Evolutionary conservation across 2,113 vertebrate species (phyloP).

Genomic region (Semnopithecus entellus): DNA sequence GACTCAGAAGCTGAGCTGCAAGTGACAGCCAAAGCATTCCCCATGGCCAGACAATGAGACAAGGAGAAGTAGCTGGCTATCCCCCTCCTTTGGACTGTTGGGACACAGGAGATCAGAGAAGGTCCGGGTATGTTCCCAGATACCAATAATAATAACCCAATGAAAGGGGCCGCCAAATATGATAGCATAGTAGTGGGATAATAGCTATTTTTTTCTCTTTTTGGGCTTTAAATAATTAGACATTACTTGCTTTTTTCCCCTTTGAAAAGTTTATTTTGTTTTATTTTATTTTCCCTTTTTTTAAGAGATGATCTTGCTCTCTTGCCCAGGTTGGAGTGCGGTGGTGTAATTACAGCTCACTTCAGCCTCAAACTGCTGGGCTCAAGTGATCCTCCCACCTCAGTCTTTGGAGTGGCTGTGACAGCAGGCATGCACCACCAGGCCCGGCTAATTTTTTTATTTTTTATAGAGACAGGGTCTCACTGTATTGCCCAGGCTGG

Average conservation of each 20-base stretch:
- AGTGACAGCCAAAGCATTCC: not conserved
- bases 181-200: not conserved
- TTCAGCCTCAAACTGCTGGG: too few species aligned
- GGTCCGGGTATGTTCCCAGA: not conserved
- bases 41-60: not conserved
- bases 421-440: too few species aligned
- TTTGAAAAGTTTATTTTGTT: constrained; percentile 9
- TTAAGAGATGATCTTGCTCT: too few species aligned
- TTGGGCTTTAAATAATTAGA: not conserved
- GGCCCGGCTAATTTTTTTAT: too few species aligned
- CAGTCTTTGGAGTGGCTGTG: too few species aligned
- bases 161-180: not conserved
- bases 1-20: not conserved
- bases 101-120: not conserved
- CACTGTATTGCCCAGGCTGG: too few species aligned
- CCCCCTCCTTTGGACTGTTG: not conserved
- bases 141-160: not conserved
- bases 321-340: too few species aligned
- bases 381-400: too few species aligned
- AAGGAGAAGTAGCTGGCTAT: not conserved
- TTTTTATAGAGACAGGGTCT: too few species aligned
- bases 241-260: not conserved
- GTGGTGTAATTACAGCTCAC: too few species aligned
- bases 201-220: not conserved
- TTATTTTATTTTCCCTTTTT: not conserved